Conservation (phyloP, 2,797 vertebrate species). For the Octomys mimax region DNA sequence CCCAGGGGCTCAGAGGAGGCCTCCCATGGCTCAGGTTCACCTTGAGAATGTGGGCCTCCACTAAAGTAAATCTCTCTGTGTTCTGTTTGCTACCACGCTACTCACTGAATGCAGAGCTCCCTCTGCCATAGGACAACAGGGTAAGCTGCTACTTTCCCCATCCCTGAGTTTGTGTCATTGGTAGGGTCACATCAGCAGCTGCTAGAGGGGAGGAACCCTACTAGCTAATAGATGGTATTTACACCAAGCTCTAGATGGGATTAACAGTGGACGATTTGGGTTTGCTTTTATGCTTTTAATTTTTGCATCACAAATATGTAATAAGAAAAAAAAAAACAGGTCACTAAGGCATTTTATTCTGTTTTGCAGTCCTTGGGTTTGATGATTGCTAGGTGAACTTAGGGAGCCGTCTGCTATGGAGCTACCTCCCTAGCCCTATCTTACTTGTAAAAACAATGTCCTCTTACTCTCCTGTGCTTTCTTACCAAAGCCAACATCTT, state of each 20-base stretch:
- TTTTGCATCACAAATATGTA: background rate
- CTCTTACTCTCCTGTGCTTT: background rate
- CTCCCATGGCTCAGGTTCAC: background rate
- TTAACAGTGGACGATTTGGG: background rate
- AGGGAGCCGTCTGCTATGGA: background rate
- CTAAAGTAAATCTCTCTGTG: background rate
- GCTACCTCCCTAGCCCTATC: background rate
- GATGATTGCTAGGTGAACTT: background rate
- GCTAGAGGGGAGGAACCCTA: background rate
- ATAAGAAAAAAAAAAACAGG: background rate
- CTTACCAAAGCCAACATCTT: background rate
- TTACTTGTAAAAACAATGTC: background rate
- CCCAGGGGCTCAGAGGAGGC: no score
- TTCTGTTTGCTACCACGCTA: background rate
- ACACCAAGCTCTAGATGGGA: background rate
- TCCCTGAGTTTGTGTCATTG: background rate
- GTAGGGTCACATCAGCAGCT: no score
- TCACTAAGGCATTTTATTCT: background rate
- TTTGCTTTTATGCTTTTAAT: conserved; percentile 4
- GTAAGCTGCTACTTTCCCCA: background rate
- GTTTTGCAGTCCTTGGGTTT: background rate
- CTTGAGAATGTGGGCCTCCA: background rate
- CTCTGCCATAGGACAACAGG: background rate
- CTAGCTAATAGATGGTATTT: no score
- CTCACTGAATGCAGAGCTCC: background rate